phyloP scores from a whole-genome alignment of 2,797 vertebrate genomes.

The Oreochromis mossambicus region DNA sequence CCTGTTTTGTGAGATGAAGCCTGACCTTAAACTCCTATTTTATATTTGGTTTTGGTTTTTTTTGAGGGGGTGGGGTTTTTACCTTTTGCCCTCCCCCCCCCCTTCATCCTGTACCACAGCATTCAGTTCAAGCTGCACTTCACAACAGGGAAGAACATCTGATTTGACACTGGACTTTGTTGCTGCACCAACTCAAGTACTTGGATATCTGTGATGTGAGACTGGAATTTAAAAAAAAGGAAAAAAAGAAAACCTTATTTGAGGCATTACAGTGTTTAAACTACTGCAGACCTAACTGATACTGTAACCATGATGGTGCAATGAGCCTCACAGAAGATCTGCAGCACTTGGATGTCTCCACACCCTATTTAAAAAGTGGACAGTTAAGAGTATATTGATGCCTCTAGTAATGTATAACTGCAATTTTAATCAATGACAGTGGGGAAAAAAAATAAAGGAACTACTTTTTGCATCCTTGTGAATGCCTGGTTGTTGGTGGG shows the following conservation, averaged over 20 bases:
- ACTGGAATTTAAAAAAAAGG: neutral
- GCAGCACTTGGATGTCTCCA: slow-evolving; percentile 44
- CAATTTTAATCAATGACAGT: slow-evolving; percentile 65
- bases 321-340: slow-evolving; percentile 32
- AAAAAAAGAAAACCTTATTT: slow-evolving; percentile 35
- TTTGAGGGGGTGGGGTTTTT: neutral
- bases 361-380: slow-evolving; percentile 54
- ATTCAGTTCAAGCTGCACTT: slow-evolving; percentile 21
- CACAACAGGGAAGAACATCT: slow-evolving; percentile 37
- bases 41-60: neutral
- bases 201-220: slow-evolving; percentile 58
- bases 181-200: slow-evolving; percentile 56
- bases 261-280: slow-evolving; percentile 60
- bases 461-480: slow-evolving; percentile 71
- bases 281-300: slow-evolving; percentile 47
- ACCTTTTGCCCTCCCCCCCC: too few species aligned
- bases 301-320: slow-evolving; percentile 53
- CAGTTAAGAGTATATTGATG: slow-evolving; percentile 51
- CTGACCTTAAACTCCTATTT: slow-evolving; percentile 20
- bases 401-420: slow-evolving; percentile 62
- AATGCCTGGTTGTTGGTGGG: slow-evolving; percentile 14
- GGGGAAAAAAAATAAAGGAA: slow-evolving; percentile 67
- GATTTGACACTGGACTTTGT: slow-evolving; percentile 67
- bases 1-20: slow-evolving; percentile 55
- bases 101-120: slow-evolving; percentile 9